Evolutionary conservation across 2,888 invertebrate species (phyloP), one percentile per base, ranked within the genome.

Genomic region (Heliconius erato): DNA sequence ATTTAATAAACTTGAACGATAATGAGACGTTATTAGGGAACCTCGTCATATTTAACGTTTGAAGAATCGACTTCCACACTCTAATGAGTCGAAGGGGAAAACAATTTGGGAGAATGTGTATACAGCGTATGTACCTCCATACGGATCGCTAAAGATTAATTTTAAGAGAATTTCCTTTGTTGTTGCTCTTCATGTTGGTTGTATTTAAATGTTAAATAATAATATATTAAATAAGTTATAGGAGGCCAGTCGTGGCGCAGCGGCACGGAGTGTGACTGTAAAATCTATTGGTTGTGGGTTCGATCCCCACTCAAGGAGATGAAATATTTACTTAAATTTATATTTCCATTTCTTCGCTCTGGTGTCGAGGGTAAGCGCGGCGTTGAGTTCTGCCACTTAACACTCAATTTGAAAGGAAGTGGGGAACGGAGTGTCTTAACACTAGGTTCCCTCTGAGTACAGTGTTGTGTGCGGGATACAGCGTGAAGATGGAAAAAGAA

Each of bases 11-110:
- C 91, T 88, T 86, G 86, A 89, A 89, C 89, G 92, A 93, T 94
- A 94, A 94, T 94, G 91, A 94, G 92, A 93, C 91, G 93, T 94
- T 94, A 95, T 94, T 93, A 94, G 86, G 87, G 85, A 86, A 87
- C 89, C 89, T 87, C 85, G 90, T 92, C 93, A 91, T 94, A 94
- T 93, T 92, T 93, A 94, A 93, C 92, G 92, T 94, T 91, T 93
- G 92, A 94, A 92, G 92, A 92, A 94, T 94, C 89, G 93, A 90
- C 91, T 90, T 81, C 86, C 87, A 85, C 84, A 85, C 85, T 88
- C 88, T 93, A 93, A 94, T 94, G 92, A 93, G 92, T 89, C 91
- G 89, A 88, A 89, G 91, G 91, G 89, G 54, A 9, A 87, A 87
- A 88, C 87, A 87, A 87, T 90, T 90, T 91, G 91, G 85, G 89